A percentile compares a stretch with the other conserved stretches of the same genome.
These are phyloP conservation scores for Spheniscus mendiculus DNA, from an alignment of 2,113 vertebrate species.

Conservation along the genomic window DNA sequence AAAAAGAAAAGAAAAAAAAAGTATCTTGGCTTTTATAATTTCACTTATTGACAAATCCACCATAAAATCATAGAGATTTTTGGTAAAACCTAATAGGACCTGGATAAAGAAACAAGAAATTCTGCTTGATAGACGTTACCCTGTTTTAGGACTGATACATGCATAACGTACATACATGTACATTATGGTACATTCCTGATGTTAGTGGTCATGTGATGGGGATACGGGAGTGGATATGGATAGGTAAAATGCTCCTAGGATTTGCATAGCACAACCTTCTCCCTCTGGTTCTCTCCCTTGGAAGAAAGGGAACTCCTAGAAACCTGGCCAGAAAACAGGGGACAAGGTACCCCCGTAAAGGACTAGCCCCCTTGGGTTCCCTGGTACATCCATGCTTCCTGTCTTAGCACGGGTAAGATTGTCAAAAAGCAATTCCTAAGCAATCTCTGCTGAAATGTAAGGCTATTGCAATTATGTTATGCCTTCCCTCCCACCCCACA, in stretches of 20 bases:
- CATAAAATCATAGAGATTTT: background rate
- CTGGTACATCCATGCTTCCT: background rate
- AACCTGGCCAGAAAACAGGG: background rate
- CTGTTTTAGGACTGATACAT: background rate
- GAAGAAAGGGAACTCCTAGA: background rate
- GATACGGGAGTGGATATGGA: background rate
- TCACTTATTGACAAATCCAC: background rate
- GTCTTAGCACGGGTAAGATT: background rate
- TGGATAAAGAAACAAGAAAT: background rate
- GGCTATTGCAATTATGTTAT: background rate
- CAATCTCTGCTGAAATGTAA: background rate
- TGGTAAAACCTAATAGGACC: background rate
- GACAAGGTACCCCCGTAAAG: background rate
- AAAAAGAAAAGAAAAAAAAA: too few relatives aligned
- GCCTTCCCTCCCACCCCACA: background rate
- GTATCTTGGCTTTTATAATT: background rate
- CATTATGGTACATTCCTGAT: background rate
- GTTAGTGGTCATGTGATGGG: background rate
- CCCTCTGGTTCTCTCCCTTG: background rate
- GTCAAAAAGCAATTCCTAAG: background rate
- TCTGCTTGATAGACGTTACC: background rate
- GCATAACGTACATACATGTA: too few relatives aligned
- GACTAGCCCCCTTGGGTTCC: fast-evolving
- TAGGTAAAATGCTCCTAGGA: background rate
- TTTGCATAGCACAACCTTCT: background rate